phyloP scores from a whole-genome alignment of 2,888 invertebrate genomes.

The Lochmaea crataegi region DNA sequence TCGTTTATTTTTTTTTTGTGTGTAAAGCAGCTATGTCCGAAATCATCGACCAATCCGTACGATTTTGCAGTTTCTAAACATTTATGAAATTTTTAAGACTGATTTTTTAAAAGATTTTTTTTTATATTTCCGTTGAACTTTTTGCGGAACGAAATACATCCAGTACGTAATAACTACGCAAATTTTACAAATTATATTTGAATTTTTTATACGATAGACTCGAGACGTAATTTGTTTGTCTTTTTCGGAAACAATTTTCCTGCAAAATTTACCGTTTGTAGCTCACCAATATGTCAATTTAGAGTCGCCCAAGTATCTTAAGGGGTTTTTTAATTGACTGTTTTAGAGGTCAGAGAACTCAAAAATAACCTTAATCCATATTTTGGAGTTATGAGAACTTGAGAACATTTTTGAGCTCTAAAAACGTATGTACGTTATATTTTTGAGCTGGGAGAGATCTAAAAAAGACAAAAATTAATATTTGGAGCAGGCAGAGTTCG shows the following conservation, averaged over 20 bases:
- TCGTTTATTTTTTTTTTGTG: background rate
- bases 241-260: background rate
- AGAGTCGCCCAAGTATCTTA: too few relatives aligned
- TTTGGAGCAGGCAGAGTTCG: too few relatives aligned
- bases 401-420: too few relatives aligned
- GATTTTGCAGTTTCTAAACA: constrained; percentile 29
- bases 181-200: constrained; percentile 28
- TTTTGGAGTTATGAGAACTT: too few relatives aligned
- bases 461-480: too few relatives aligned
- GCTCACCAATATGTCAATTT: too few relatives aligned
- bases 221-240: background rate
- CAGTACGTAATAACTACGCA: background rate
- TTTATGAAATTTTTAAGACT: constrained; percentile 46
- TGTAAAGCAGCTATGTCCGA: constrained; percentile 17
- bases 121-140: constrained; percentile 31
- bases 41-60: constrained; percentile 19
- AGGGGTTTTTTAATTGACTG: too few relatives aligned
- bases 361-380: too few relatives aligned
- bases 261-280: too few relatives aligned
- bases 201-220: constrained; percentile 3
- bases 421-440: too few relatives aligned
- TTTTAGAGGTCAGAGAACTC: too few relatives aligned
- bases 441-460: too few relatives aligned
- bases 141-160: constrained; percentile 16
- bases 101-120: constrained; percentile 48